phyloP scores from a whole-genome alignment of 2,113 vertebrate species.

The Enhydra lutris region DNA sequence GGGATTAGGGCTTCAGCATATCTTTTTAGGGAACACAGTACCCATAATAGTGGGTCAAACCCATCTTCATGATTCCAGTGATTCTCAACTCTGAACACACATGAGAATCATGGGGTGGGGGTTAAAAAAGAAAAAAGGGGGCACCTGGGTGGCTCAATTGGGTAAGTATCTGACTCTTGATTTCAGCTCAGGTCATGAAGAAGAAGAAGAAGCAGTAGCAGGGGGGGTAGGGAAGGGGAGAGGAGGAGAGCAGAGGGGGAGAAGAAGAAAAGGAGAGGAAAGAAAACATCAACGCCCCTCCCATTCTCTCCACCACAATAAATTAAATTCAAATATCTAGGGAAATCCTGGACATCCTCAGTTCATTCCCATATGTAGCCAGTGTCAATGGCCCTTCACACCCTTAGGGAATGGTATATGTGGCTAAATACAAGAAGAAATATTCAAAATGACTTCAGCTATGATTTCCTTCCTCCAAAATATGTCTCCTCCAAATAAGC shows the following conservation, averaged over 20 bases:
- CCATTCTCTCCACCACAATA: not conserved
- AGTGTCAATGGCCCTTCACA: not conserved
- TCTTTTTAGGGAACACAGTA: not conserved
- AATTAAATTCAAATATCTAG: not conserved
- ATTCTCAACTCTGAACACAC: not conserved
- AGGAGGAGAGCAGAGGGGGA: fast-evolving
- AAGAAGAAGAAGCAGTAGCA: not conserved
- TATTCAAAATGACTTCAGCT: not conserved
- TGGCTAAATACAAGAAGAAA: not conserved
- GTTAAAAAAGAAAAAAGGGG: not conserved
- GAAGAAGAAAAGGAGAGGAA: not conserved
- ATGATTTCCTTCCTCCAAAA: not conserved
- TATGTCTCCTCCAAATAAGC: not conserved
- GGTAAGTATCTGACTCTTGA: not conserved
- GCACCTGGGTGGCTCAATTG: not conserved
- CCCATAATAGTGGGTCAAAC: not conserved
- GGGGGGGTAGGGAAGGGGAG: fast-evolving
- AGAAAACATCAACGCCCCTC: not conserved
- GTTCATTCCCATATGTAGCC: not conserved
- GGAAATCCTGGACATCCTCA: not conserved
- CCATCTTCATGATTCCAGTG: not conserved
- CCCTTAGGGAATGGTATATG: not conserved
- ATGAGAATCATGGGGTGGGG: not conserved
- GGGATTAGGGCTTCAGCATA: not conserved
- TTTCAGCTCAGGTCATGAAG: not conserved